Percentiles rank a stretch among this genome's conserved stretches.
Evolutionary conservation across 2,113 vertebrate species (phyloP).

Genomic region (Promerops cafer): DNA sequence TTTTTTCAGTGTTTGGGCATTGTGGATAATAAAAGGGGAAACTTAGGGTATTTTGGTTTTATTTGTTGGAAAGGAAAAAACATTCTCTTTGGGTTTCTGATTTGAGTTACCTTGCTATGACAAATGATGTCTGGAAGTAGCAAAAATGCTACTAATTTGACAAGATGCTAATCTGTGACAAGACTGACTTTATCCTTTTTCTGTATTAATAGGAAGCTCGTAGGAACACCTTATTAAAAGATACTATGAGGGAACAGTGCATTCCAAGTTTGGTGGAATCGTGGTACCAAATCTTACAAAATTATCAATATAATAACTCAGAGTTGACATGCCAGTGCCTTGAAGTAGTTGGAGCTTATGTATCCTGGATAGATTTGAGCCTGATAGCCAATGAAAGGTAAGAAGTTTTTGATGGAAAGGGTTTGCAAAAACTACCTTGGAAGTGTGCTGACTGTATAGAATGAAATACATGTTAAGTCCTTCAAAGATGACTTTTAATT

Average conservation of each 20-base stretch:
- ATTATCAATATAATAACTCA: conserved; percentile 89
- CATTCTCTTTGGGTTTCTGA: neutral
- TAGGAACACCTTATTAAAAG: conserved; percentile 94
- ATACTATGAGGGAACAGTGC: conserved; percentile 93
- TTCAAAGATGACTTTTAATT: neutral
- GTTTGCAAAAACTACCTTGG: neutral
- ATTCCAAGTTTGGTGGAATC: conserved; percentile 96
- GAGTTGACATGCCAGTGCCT: conserved; percentile 98
- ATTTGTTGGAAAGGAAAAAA: neutral
- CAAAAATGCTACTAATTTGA: neutral
- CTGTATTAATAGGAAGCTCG: conserved; percentile 81
- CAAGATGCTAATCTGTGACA: neutral
- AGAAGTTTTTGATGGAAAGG: neutral
- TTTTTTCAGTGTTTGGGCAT: neutral
- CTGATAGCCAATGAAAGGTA: conserved; percentile 98
- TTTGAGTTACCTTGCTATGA: neutral
- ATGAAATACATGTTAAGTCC: neutral
- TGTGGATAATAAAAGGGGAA: neutral
- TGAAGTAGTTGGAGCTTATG: conserved; percentile 96
- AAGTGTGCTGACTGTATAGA: neutral
- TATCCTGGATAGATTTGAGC: conserved; percentile 98
- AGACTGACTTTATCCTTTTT: neutral
- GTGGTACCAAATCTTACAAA: conserved; percentile 97
- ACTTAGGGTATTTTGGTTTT: neutral
- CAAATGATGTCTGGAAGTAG: neutral